These are phyloP conservation scores for Prionailurus bengalensis DNA, from an alignment of 2,113 vertebrate species.

Conservation along the genomic window DNA sequence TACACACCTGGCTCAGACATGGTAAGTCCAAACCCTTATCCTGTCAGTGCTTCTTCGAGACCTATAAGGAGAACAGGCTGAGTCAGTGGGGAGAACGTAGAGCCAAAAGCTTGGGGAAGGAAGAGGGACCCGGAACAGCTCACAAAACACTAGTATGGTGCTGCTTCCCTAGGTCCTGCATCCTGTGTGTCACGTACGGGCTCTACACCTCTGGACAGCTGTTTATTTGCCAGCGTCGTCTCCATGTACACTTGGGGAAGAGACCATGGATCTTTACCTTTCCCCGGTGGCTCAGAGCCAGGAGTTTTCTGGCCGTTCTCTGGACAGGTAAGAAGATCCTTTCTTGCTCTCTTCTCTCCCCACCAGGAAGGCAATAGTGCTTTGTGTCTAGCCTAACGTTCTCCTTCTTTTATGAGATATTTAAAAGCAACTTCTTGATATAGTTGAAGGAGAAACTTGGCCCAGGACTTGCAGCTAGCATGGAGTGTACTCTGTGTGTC, in stretches of 20 bases:
- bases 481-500: slow-evolving; percentile 16
- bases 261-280: slow-evolving; percentile 95
- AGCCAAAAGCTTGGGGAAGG: neutral
- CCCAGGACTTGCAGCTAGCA: neutral
- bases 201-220: slow-evolving; percentile 97
- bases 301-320: slow-evolving; percentile 94
- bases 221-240: slow-evolving; percentile 98
- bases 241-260: slow-evolving; percentile 95
- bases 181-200: slow-evolving; percentile 98
- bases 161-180: slow-evolving; percentile 93
- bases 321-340: slow-evolving; percentile 92
- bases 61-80: neutral
- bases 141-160: neutral
- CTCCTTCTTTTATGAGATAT: slow-evolving; percentile 13
- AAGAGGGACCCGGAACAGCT: neutral
- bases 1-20: slow-evolving; percentile 96
- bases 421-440: slow-evolving; percentile 61
- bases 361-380: neutral
- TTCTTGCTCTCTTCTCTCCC: neutral
- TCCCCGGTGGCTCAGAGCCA: slow-evolving; percentile 92
- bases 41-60: neutral
- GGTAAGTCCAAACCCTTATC: slow-evolving; percentile 85
- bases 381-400: slow-evolving; percentile 27
- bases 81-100: neutral
- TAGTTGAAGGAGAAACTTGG: slow-evolving; percentile 42